Conservation (phyloP, 2,797 vertebrate species). For the Anas capensis region DNA sequence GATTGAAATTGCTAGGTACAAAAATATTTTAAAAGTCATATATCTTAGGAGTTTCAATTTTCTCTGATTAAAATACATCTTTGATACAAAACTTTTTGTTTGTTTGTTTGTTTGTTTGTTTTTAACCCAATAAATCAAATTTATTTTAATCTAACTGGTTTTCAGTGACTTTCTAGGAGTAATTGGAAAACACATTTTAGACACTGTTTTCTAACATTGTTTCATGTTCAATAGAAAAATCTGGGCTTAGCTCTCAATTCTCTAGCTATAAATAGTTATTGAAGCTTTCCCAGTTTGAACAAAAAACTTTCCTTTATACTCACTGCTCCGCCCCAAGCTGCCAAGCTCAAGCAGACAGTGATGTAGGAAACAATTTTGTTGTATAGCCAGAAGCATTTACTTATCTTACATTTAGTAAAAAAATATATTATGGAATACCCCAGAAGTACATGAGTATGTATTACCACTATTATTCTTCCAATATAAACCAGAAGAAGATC, state of each 20-base stretch:
- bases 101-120: constrained; percentile 40
- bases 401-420: neutral
- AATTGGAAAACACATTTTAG: constrained; percentile 29
- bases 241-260: neutral
- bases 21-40: neutral
- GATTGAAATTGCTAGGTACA: neutral
- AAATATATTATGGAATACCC: neutral
- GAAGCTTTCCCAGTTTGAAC: neutral
- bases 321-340: neutral
- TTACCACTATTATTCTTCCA: neutral
- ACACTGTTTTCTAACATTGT: neutral
- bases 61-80: constrained; percentile 50
- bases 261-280: neutral
- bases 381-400: neutral
- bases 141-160: neutral
- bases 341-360: neutral
- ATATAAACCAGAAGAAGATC: neutral
- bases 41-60: neutral
- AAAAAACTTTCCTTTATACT: neutral
- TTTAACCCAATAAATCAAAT: neutral
- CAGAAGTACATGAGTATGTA: neutral
- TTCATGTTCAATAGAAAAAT: neutral
- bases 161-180: neutral
- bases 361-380: neutral
- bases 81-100: constrained; percentile 9